Conservation (phyloP, 1,140 invertebrate species). For the Cydia splendana region DNA sequence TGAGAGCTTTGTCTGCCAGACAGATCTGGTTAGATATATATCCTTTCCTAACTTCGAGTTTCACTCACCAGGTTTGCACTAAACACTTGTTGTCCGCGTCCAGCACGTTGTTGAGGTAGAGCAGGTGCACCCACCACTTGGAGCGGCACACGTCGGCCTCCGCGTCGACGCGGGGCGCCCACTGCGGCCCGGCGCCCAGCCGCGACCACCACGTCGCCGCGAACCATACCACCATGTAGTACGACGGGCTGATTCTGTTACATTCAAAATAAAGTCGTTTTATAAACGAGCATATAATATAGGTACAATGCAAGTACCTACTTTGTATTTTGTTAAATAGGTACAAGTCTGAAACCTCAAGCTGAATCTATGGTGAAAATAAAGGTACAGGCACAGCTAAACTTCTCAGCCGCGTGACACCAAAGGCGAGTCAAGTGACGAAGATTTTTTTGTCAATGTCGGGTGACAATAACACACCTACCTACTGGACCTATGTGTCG, state of each 20-base stretch:
- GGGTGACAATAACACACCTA: too few species aligned
- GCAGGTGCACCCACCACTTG: constrained; percentile 85
- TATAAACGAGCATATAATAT: not conserved
- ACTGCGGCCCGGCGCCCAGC: constrained; percentile 60
- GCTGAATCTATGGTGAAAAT: not conserved
- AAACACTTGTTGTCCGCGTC: constrained; percentile 65
- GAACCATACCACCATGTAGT: constrained; percentile 70
- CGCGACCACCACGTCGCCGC: constrained; percentile 64
- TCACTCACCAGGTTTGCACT: constrained; percentile 69
- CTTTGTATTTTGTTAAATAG: too few species aligned
- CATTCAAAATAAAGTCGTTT: not conserved
- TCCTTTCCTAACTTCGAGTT: not conserved
- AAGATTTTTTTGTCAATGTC: too few species aligned
- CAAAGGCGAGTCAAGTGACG: too few species aligned
- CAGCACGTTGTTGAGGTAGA: constrained; percentile 83
- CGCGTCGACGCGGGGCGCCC: constrained; percentile 53
- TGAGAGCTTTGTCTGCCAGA: too few species aligned
- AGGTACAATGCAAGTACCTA: too few species aligned
- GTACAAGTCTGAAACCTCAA: not conserved
- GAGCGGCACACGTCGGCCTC: constrained; percentile 80
- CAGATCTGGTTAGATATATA: too few species aligned
- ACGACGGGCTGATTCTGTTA: constrained; percentile 66
- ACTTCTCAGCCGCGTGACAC: too few species aligned
- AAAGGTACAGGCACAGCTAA: too few species aligned
- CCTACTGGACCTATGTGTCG: too few species aligned